Base-by-base conservation (phyloP, 2,113 vertebrate species). In the Daboia siamensis region DNA sequence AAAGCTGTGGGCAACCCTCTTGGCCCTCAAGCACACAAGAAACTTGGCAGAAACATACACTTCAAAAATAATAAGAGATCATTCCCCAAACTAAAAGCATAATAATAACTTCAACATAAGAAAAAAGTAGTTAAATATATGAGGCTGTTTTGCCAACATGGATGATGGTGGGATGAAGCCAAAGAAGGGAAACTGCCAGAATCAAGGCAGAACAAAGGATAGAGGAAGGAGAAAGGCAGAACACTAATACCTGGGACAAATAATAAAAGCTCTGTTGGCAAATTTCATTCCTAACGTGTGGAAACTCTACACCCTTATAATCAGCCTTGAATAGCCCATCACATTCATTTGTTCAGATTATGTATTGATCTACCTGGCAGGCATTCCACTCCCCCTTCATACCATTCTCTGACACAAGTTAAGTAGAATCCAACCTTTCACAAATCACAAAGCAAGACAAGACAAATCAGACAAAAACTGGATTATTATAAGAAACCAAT, bases 1-100 rank as follows among this genome's bases (percentile, higher is more conserved):
- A 98, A 97, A 98, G 97, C 97, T 98, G 97, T 97, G 97, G 97
- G 97, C 98, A 97, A 98, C 97, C 98, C 97, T 97, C 97, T 98
- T 98, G 98, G 97, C 97, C 97, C 97, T 96, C 96, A 96, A 97
- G 97, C 96, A 97, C 97, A 97, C 94, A 96, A 97, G 98, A 98
- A 98, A 98, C 97, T 96, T 96, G 97, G 97, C 98, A 98, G 97
- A 97, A 98, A 97, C 96, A 96, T 98, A 96, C 95, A 97, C 95
- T 97, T 97, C 91, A 96, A 94, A 97, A 95, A 98, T 96, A 98
- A 97, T 97, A 96, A 97, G 96, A 94, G 96, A 97, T 97, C 96
- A 96, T 91, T 97, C 95, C 96, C 96, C 94, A 94, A 96, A 97
- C 96, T 94, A 97, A 98, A 96, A 93, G 95, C 97, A 97, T 97